Conservation (phyloP, 2,797 vertebrate genomes). For the Salmo trutta region DNA sequence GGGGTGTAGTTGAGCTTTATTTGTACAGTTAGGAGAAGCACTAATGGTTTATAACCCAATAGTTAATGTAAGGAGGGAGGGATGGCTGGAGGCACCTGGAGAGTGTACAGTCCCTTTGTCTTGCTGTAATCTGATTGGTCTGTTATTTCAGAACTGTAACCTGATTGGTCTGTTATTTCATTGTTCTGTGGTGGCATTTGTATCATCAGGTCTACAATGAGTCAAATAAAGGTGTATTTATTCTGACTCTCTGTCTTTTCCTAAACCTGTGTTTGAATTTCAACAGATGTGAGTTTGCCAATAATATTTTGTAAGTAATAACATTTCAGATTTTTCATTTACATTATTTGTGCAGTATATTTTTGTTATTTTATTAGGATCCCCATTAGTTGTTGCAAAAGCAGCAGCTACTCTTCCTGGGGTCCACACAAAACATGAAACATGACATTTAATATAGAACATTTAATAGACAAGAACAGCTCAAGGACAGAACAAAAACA, state of each 20-base stretch:
- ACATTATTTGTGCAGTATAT: background rate
- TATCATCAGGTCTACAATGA: constrained; percentile 81
- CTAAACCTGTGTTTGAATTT: constrained; percentile 39
- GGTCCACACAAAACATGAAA: too few relatives aligned
- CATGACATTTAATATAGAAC: too few relatives aligned
- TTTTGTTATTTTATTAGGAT: too few relatives aligned
- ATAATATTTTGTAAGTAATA: too few relatives aligned
- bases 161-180: constrained; percentile 79
- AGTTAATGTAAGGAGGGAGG: constrained; percentile 47
- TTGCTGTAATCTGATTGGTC: constrained; percentile 69
- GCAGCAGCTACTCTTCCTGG: too few relatives aligned
- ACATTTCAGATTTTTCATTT: background rate
- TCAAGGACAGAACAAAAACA: too few relatives aligned
- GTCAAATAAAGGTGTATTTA: constrained; percentile 85
- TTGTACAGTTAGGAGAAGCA: constrained; percentile 61
- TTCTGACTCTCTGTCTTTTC: constrained; percentile 58
- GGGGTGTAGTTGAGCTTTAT: constrained; percentile 62
- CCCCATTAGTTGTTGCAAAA: too few relatives aligned
- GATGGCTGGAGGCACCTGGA: constrained; percentile 47
- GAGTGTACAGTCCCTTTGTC: constrained; percentile 77
- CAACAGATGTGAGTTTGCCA: background rate
- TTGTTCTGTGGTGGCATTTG: constrained; percentile 79
- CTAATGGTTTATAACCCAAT: constrained; percentile 58
- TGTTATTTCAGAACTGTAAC: constrained; percentile 74
- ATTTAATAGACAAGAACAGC: too few relatives aligned